Evolutionary conservation across 2,797 vertebrate species (phyloP).

Genomic region (Siniperca scherzeri): DNA sequence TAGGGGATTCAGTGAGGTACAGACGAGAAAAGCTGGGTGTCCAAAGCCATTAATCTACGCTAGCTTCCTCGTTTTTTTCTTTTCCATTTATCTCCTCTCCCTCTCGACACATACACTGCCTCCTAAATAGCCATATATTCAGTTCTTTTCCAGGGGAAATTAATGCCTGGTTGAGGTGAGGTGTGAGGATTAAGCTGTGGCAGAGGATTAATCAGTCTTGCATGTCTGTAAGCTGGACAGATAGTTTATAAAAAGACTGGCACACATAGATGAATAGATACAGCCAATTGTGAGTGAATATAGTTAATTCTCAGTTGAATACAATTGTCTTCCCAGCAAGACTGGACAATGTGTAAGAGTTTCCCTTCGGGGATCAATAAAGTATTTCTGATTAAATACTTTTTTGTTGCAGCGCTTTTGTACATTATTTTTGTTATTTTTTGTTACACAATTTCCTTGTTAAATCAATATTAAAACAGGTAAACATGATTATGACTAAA

Average conservation of each 20-base stretch:
- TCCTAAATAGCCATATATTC: conserved; percentile 64
- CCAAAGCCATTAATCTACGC: conserved; percentile 63
- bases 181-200: conserved; percentile 53
- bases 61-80: conserved; percentile 25
- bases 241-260: conserved; percentile 56
- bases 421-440: background rate
- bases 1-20: conserved; percentile 47
- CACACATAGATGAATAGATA: conserved; percentile 44
- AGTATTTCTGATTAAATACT: background rate
- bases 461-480: conserved; percentile 9
- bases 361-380: too few relatives aligned
- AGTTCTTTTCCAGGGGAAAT: conserved; percentile 61
- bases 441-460: background rate
- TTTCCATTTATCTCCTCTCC: conserved; percentile 46
- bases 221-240: conserved; percentile 51
- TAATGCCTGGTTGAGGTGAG: conserved; percentile 59
- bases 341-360: background rate
- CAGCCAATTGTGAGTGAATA: conserved; percentile 37
- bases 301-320: conserved; percentile 32
- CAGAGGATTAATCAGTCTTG: conserved; percentile 60
- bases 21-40: conserved; percentile 58
- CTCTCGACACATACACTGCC: conserved; percentile 34
- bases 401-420: conserved; percentile 13
- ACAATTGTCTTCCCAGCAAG: conserved; percentile 5
- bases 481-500: conserved; percentile 6